These are phyloP conservation scores for Gnatocerus cornutus DNA, from an alignment of 2,888 invertebrate species.

Conservation along the genomic window DNA sequence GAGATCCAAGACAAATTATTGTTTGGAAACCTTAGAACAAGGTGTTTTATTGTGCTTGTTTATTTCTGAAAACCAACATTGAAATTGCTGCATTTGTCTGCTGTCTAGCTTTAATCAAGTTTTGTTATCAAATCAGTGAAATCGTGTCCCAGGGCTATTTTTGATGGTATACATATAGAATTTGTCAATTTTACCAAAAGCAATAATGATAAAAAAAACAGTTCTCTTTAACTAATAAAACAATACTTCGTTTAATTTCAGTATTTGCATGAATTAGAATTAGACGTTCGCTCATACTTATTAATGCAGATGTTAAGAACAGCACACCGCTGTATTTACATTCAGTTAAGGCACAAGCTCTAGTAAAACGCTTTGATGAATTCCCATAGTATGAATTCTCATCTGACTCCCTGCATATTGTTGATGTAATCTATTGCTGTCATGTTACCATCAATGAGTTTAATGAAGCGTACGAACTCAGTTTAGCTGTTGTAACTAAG, in stretches of 20 bases:
- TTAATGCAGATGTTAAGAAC: constrained; percentile 7
- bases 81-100: no score
- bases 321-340: constrained; percentile 7
- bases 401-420: constrained; percentile 17
- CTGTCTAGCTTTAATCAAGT: no score
- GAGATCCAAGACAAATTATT: constrained; percentile 5
- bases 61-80: no score
- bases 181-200: no score
- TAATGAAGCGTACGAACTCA: constrained; percentile 20
- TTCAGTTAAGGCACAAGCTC: not conserved
- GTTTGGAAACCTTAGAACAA: not conserved
- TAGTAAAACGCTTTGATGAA: constrained; percentile 26
- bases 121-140: no score
- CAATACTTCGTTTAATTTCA: not conserved
- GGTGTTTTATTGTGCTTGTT: no score
- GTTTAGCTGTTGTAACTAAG: constrained; percentile 18
- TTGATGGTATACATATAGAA: no score
- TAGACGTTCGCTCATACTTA: not conserved
- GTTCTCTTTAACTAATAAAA: no score
- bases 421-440: constrained; percentile 30
- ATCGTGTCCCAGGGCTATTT: no score
- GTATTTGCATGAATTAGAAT: constrained; percentile 1
- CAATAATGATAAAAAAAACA: no score
- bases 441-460: constrained; percentile 32
- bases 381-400: constrained; percentile 18